phyloP scores from a whole-genome alignment of 2,888 invertebrate species.

The Gastrophysa polygoni region DNA sequence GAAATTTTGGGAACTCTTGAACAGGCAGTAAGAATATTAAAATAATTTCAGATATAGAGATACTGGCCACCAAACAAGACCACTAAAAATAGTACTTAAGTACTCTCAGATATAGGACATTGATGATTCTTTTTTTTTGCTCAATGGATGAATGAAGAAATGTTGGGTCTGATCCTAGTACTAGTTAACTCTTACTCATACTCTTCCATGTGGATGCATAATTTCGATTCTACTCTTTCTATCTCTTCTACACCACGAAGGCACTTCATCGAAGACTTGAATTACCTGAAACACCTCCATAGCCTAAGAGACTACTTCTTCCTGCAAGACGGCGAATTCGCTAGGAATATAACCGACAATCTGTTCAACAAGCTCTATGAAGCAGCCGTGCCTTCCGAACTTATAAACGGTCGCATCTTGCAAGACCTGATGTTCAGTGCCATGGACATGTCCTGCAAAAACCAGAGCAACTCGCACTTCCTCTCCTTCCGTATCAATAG shows the following conservation, averaged over 20 bases:
- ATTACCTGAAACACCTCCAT: slow-evolving; percentile 72
- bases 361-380: slow-evolving; percentile 70
- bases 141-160: too few species aligned
- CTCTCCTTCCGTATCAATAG: slow-evolving; percentile 69
- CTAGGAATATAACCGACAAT: slow-evolving; percentile 72
- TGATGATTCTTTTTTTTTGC: too few species aligned
- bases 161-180: too few species aligned
- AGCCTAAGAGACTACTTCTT: slow-evolving; percentile 81
- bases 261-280: slow-evolving; percentile 69
- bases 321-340: slow-evolving; percentile 80
- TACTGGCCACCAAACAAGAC: too few species aligned
- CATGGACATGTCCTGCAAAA: slow-evolving; percentile 68
- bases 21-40: too few species aligned
- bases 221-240: too few species aligned
- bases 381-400: slow-evolving; percentile 68
- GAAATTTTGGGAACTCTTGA: too few species aligned
- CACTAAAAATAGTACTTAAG: too few species aligned
- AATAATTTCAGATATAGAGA: too few species aligned
- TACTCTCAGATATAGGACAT: too few species aligned
- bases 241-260: slow-evolving; percentile 48
- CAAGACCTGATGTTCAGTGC: slow-evolving; percentile 71
- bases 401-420: slow-evolving; percentile 72
- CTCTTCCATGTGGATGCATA: too few species aligned
- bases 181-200: too few species aligned
- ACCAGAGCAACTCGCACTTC: slow-evolving; percentile 66